A percentile compares a stretch with the other conserved stretches of the same genome.
These are phyloP conservation scores for Cryptocheilus praepositus DNA, from an alignment of 2,888 invertebrate genomes.

Conservation along the genomic window DNA sequence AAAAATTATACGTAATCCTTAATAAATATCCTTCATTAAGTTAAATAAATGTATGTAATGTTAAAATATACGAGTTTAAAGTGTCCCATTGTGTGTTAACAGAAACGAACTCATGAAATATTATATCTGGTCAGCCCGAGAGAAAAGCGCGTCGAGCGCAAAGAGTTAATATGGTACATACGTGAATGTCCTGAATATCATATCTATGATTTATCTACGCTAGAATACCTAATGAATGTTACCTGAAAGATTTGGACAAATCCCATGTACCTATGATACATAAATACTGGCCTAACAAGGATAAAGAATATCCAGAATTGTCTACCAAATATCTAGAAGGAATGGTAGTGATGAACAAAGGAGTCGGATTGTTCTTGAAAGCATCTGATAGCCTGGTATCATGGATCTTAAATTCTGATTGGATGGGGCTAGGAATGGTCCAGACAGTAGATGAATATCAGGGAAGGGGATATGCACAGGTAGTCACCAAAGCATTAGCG, in stretches of 20 bases:
- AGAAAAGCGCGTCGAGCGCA: too few relatives aligned
- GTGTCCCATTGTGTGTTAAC: too few relatives aligned
- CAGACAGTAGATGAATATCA: conserved; percentile 68
- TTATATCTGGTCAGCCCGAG: too few relatives aligned
- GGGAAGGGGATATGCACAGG: conserved; percentile 69
- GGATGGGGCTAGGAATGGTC: conserved; percentile 66
- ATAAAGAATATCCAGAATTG: conserved; percentile 56
- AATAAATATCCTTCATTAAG: too few relatives aligned
- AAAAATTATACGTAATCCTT: too few relatives aligned
- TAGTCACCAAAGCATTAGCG: conserved; percentile 64
- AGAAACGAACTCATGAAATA: too few relatives aligned
- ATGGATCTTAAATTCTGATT: conserved; percentile 69
- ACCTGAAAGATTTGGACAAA: conserved; percentile 60
- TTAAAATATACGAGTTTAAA: too few relatives aligned
- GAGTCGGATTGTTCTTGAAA: conserved; percentile 70
- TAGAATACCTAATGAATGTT: conserved; percentile 67
- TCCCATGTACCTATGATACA: conserved; percentile 63
- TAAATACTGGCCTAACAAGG: conserved; percentile 67
- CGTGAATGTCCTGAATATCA: background rate
- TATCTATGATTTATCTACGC: background rate
- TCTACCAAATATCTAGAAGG: conserved; percentile 51
- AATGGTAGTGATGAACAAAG: conserved; percentile 68
- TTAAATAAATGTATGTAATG: too few relatives aligned
- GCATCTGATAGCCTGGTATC: conserved; percentile 65
- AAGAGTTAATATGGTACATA: too few relatives aligned